These are phyloP conservation scores for Trachurus trachurus DNA, from an alignment of 2,797 vertebrate species.

Conservation along the genomic window DNA sequence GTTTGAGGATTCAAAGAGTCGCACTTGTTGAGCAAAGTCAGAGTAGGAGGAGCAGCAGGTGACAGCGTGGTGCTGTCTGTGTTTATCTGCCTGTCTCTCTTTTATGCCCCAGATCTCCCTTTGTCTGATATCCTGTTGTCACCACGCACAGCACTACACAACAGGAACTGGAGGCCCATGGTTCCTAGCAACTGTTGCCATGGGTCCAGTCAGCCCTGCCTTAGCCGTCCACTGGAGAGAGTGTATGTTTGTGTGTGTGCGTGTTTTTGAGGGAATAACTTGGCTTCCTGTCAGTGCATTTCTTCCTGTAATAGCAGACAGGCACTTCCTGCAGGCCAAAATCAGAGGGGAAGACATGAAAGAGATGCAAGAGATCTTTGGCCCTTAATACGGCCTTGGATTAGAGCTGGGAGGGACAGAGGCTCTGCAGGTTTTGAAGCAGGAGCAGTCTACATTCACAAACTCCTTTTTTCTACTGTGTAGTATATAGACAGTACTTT, in stretches of 20 bases:
- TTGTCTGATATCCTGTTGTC: conserved; percentile 33
- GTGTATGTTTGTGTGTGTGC: conserved; percentile 12
- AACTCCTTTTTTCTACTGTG: background rate
- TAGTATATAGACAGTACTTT: background rate
- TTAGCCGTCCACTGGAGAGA: conserved; percentile 33
- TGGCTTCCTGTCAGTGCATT: conserved; percentile 64
- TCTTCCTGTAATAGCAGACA: conserved; percentile 70
- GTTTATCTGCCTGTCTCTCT: conserved; percentile 5
- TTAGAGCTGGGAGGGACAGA: conserved; percentile 1
- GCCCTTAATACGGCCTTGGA: conserved; percentile 3
- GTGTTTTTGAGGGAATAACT: conserved; percentile 35
- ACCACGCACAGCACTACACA: conserved; percentile 15
- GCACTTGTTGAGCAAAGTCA: background rate
- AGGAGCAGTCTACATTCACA: too few species aligned
- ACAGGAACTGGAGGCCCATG: conserved; percentile 47
- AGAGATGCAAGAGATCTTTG: conserved; percentile 14
- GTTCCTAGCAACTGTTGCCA: conserved; percentile 65
- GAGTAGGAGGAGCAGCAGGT: background rate
- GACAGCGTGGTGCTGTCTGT: background rate
- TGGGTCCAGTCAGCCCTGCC: conserved; percentile 48
- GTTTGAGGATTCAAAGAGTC: background rate
- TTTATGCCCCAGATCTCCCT: conserved; percentile 3
- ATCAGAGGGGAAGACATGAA: conserved; percentile 34
- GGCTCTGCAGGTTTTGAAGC: background rate
- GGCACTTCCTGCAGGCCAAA: conserved; percentile 58